Evolutionary conservation across 2,888 invertebrate species (phyloP), one percentile per base, ranked within the genome.

Genomic region (Sinhomidia bicolor): DNA sequence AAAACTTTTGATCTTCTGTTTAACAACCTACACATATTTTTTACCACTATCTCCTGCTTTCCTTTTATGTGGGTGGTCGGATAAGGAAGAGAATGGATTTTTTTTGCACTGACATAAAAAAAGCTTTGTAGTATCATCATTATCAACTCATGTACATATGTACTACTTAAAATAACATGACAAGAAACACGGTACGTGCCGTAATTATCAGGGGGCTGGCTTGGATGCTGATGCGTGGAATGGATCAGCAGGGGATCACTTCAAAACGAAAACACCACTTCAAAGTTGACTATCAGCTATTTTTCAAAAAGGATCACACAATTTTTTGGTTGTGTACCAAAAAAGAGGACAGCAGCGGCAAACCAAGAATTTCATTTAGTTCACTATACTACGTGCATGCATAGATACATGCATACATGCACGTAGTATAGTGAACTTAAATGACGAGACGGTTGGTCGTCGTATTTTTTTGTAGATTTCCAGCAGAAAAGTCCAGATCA

Each of bases 1-100:
- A 51, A 51, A 51, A 76, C 85, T 78, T n/a, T 68, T 84, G 83
- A 84, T 84, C 83, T 74, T n/a, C 44, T 10, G 71, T 83, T 74
- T 32, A n/a, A n/a, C 74, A 68, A 23, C 29, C 26, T 14, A 17
- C 2, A 29, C 10, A 23, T 68, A n/a, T 79, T 79, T 82, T 71
- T 20, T 36, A 0, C 32, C 57, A n/a, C 60, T 14, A 9, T 44
- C 7, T n/a, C n/a, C n/a, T n/a, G 60, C 10, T 26, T 29, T 29
- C 10, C 47, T n/a, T 5, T n/a, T n/a, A n/a, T n/a, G n/a, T n/a
- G n/a, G n/a, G n/a, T 32, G 14, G 7, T 5, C 36, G 36, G 36
- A 36, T 36, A 36, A 36, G 47, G 54, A 83, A n/a, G 54, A 26
- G 36, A 14, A 65, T 57, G 44, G 80, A 80, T 62, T 80, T 82